These are phyloP conservation scores for Polypterus senegalus DNA, from an alignment of 2,113 vertebrate genomes.

Conservation along the genomic window DNA sequence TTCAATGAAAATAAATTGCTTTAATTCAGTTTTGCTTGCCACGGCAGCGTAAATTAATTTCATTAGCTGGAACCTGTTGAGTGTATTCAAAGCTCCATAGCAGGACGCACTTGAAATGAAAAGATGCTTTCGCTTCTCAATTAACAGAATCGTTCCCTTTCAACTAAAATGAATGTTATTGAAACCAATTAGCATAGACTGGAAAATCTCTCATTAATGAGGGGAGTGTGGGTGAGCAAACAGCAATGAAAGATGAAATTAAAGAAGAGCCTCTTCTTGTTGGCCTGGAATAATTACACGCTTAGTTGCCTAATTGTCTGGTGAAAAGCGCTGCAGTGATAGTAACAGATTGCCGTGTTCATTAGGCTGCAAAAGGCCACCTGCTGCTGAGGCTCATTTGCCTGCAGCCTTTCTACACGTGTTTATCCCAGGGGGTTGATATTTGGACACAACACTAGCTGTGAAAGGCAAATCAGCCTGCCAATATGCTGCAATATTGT, in stretches of 20 bases:
- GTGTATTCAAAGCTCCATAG: constrained; percentile 79
- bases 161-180: constrained; percentile 99
- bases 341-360: constrained; percentile 98
- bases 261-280: constrained; percentile 96
- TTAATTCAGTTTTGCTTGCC: constrained; percentile 80
- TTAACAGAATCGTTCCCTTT: constrained; percentile 97
- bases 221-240: constrained; percentile 99
- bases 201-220: constrained; percentile 99
- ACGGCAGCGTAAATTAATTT: constrained; percentile 91
- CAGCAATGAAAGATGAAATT: constrained; percentile 99
- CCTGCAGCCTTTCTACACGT: constrained; percentile 78
- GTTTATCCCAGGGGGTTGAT: constrained; percentile 79
- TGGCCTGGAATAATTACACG: constrained; percentile 99
- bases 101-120: constrained; percentile 92
- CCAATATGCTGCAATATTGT: constrained; percentile 97
- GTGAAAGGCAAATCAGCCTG: constrained; percentile 95
- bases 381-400: constrained; percentile 89
- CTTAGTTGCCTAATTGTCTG: constrained; percentile 99
- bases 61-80: constrained; percentile 97
- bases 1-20: constrained; percentile 95
- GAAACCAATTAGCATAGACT: constrained; percentile 99
- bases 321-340: constrained; percentile 85
- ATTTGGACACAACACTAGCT: constrained; percentile 85
- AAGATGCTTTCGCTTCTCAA: constrained; percentile 90
- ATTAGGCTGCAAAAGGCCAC: constrained; percentile 99